Percentiles rank a stretch among this genome's conserved stretches.
phyloP scores from a whole-genome alignment of 1,140 invertebrate species.

The Ectropis grisescens region DNA sequence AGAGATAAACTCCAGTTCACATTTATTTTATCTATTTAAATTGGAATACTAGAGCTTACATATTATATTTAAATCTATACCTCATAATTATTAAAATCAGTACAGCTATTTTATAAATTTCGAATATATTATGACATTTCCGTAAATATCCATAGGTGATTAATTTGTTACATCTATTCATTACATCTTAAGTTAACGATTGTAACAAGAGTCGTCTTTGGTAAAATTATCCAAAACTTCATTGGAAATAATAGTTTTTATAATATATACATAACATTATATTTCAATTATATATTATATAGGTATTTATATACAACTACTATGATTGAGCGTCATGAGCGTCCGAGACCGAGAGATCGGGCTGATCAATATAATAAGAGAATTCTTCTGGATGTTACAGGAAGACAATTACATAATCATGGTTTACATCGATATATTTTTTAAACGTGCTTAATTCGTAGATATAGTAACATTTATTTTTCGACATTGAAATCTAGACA shows the following conservation, averaged over 20 bases:
- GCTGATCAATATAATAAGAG: too few species aligned
- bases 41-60: not conserved
- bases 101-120: not conserved
- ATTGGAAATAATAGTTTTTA: not conserved
- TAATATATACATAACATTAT: not conserved
- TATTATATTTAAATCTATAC: not conserved
- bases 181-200: not conserved
- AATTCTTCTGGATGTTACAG: too few species aligned
- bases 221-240: not conserved
- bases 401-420: too few species aligned
- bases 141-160: not conserved
- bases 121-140: not conserved
- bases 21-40: not conserved
- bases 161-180: not conserved
- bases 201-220: not conserved
- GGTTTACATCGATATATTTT: too few species aligned
- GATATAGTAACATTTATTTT: too few species aligned
- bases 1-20: not conserved
- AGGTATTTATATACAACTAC: too few species aligned
- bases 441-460: too few species aligned
- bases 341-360: too few species aligned
- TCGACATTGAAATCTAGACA: too few species aligned
- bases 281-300: not conserved
- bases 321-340: too few species aligned
- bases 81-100: not conserved